Evolutionary conservation across 2,888 invertebrate genomes (phyloP).

Genomic region (Salpingus planirostris): DNA sequence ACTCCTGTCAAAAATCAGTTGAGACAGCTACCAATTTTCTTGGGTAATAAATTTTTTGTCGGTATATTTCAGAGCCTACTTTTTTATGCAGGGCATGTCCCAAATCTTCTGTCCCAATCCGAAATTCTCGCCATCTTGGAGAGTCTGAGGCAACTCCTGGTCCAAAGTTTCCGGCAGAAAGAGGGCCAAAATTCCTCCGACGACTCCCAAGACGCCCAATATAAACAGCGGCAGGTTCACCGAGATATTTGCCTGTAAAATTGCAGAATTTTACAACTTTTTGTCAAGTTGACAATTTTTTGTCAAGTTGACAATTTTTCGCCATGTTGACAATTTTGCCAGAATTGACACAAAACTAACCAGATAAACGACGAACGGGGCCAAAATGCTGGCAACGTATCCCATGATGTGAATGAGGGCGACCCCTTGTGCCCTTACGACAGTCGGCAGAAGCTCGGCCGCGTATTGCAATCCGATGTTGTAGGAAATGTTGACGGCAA

Average conservation of each 20-base stretch:
- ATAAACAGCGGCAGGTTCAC: conserved; percentile 67
- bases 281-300: too few relatives aligned
- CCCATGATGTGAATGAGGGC: conserved; percentile 83
- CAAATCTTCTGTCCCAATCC: conserved; percentile 71
- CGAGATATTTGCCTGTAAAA: conserved; percentile 57
- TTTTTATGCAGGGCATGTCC: conserved; percentile 70
- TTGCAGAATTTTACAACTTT: not conserved
- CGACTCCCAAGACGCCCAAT: conserved; percentile 64
- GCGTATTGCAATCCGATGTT: conserved; percentile 87
- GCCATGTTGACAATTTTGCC: too few relatives aligned
- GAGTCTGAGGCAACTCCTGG: conserved; percentile 76
- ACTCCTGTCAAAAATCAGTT: too few relatives aligned
- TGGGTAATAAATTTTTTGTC: too few relatives aligned
- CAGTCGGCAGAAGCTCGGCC: conserved; percentile 78
- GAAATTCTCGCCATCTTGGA: conserved; percentile 80
- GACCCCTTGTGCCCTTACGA: conserved; percentile 79
- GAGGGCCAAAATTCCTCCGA: conserved; percentile 67
- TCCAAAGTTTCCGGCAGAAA: conserved; percentile 80
- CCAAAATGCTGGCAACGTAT: conserved; percentile 72
- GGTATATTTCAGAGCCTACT: conserved; percentile 41
- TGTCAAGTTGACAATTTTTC: too few relatives aligned
- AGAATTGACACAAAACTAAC: conserved; percentile 44
- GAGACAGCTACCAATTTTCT: too few relatives aligned
- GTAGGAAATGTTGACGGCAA: conserved; percentile 82
- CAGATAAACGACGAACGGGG: conserved; percentile 79